Evolutionary conservation across 2,797 vertebrate genomes (phyloP), one percentile per base, ranked within the genome.

Genomic region (Danio tinwini): DNA sequence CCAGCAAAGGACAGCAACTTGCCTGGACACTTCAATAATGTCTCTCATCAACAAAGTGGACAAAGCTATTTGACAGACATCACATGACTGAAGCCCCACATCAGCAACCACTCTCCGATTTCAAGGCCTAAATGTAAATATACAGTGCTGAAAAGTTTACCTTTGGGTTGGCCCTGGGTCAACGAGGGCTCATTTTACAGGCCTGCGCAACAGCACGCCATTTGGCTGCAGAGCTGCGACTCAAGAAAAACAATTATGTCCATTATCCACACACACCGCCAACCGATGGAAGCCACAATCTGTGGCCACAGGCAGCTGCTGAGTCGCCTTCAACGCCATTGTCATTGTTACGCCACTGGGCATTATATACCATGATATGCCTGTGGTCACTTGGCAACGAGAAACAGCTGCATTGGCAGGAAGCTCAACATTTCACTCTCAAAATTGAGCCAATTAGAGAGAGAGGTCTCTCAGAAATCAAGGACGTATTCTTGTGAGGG

Each of bases 351-450:
- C 62, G 55, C 76, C 53, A 78, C 62, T 49, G 45, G 45, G 40
- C 68, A 16, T 63, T 73, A 74, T 79, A 69, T 86, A 85, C 84
- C 86, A 80, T 16, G 52, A 80, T 74, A 74, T 90, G 80, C 62
- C 79, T 87, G 75, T 50, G 63, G 88, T 91, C 90, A 77, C 89
- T 86, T 84, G 77, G 88, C 85, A 90, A 91, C 88, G 7, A 71
- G 84, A 53, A 88, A 90, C 90, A 87, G 81, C 85, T 89, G 88
- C 85, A 88, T 85, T 85, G 68, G 70, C 61, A 69, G 76, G 75
- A 81, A 83, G 83, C 71, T 61, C 77, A 70, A 74, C 44, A 84
- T 85, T 80, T 80, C 83, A 59, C 7, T 59, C 39, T 55, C 71
- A 70, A 81, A 88, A 90, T 76, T 81, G 86, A 67, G 83, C 82